A percentile compares a stretch with the other conserved stretches of the same genome.
phyloP scores from a whole-genome alignment of 1,140 invertebrate genomes.

The Heterodera schachtii region DNA sequence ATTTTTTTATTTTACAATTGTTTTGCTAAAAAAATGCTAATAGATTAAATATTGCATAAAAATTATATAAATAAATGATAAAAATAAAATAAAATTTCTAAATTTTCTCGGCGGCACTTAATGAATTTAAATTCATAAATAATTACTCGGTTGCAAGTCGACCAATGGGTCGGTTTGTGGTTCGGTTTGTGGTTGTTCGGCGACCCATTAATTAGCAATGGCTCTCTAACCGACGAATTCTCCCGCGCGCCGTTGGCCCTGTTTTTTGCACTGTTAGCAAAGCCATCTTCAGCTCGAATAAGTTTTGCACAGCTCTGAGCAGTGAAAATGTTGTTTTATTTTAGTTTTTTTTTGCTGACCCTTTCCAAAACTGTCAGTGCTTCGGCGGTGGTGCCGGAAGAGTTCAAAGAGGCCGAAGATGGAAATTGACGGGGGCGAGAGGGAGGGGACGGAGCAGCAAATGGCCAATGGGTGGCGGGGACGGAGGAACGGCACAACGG shows the following conservation, averaged over 20 bases:
- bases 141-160: not conserved
- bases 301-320: not conserved
- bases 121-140: not conserved
- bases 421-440: not conserved
- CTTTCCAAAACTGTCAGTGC: slow-evolving; percentile 2
- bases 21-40: too few relatives aligned
- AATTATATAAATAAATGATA: not conserved
- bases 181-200: not conserved
- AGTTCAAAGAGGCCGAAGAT: not conserved
- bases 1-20: too few relatives aligned
- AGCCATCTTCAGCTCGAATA: not conserved
- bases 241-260: too few relatives aligned
- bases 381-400: not conserved
- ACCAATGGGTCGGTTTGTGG: not conserved
- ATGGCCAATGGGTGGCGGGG: not conserved
- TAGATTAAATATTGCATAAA: not conserved
- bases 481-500: not conserved
- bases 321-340: not conserved
- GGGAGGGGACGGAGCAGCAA: not conserved
- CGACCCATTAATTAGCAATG: not conserved
- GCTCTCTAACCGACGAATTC: not conserved
- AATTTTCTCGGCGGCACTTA: not conserved
- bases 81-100: not conserved
- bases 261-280: not conserved
- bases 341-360: not conserved